phyloP scores from a whole-genome alignment of 2,888 invertebrate species.

The Drosophila infuscata region DNA sequence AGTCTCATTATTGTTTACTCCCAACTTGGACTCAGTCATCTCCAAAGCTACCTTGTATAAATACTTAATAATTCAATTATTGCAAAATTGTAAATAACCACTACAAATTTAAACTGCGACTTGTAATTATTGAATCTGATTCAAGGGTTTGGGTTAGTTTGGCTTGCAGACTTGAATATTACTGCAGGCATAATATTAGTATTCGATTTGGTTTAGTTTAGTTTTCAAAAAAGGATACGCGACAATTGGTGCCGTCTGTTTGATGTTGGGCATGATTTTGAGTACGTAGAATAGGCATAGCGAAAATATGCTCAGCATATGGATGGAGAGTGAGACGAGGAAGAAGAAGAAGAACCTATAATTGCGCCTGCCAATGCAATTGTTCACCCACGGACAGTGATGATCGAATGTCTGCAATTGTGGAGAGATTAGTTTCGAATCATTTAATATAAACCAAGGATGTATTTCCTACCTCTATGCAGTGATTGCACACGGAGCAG shows the following conservation, averaged over 20 bases:
- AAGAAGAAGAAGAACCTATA: slow-evolving; percentile 99
- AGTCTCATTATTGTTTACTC: not conserved
- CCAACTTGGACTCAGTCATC: not conserved
- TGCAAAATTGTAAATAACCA: not conserved
- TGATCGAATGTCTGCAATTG: slow-evolving; percentile 97
- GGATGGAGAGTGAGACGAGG: slow-evolving; percentile 96
- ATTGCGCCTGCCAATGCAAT: slow-evolving; percentile 98
- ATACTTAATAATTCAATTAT: not conserved
- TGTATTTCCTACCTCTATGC: slow-evolving; percentile 92
- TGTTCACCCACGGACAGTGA: slow-evolving; percentile 99
- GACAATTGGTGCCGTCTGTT: slow-evolving; percentile 92
- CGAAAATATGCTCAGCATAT: slow-evolving; percentile 98
- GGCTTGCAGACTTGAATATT: not conserved
- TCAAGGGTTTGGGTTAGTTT: not conserved
- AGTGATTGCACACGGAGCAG: slow-evolving; percentile 99
- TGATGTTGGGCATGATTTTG: slow-evolving; percentile 92
- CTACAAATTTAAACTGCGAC: not conserved
- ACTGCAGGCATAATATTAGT: not conserved
- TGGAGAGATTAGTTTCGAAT: not conserved
- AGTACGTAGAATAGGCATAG: slow-evolving; percentile 97
- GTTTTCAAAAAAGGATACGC: slow-evolving; percentile 92
- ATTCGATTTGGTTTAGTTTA: not conserved
- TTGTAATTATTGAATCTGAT: not conserved
- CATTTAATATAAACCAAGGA: not conserved
- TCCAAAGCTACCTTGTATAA: not conserved